These are phyloP conservation scores for Synodontis membranacea DNA, from an alignment of 2,113 vertebrate genomes.

Conservation along the genomic window DNA sequence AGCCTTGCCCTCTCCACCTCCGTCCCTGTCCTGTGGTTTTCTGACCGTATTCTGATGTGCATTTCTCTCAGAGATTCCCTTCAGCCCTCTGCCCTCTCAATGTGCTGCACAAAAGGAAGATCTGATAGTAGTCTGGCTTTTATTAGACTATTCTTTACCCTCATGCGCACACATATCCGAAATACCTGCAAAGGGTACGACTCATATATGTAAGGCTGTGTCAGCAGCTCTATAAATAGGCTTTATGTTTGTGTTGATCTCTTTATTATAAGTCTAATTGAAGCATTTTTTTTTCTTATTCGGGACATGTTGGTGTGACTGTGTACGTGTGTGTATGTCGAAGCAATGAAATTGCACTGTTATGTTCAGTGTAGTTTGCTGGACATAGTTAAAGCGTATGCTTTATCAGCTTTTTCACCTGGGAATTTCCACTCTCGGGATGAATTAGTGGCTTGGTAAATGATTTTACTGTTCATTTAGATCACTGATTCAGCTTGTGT, in stretches of 20 bases:
- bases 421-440: background rate
- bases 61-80: background rate
- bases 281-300: background rate
- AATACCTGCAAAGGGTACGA: constrained; percentile 11
- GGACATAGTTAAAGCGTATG: background rate
- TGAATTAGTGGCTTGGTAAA: background rate
- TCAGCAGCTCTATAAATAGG: constrained; percentile 58
- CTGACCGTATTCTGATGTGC: background rate
- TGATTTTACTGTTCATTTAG: background rate
- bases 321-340: background rate
- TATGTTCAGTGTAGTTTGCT: background rate
- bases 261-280: constrained; percentile 23
- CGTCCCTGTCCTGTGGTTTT: background rate
- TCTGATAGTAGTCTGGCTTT: constrained; percentile 2
- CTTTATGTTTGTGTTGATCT: constrained; percentile 48
- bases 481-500: background rate
- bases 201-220: constrained; percentile 49
- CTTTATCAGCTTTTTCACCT: background rate
- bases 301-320: background rate
- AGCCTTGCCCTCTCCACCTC: constrained; percentile 22
- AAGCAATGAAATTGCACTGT: background rate
- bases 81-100: constrained; percentile 19
- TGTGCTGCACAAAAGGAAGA: background rate
- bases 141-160: constrained; percentile 7
- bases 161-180: constrained; percentile 20